phyloP scores from a whole-genome alignment of 2,113 vertebrate species.

The Pelvicachromis taeniatus region DNA sequence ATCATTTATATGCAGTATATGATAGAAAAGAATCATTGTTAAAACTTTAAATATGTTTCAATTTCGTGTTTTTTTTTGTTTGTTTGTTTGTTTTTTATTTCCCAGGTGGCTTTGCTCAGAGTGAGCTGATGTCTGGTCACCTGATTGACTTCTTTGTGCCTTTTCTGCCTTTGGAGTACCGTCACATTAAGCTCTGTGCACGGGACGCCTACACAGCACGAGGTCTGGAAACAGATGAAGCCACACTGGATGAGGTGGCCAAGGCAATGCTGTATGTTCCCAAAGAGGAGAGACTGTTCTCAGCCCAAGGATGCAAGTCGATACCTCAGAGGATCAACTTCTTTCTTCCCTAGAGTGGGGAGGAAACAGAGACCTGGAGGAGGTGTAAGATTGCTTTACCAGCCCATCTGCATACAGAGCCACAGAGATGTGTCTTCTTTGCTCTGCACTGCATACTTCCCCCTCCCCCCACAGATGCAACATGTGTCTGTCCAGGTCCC shows the following conservation, averaged over 20 bases:
- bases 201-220: conserved; percentile 81
- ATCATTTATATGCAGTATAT: accelerated
- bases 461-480: neutral
- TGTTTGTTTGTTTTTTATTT: neutral
- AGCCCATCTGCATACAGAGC: conserved; percentile 36
- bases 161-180: conserved; percentile 89
- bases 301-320: conserved; percentile 93
- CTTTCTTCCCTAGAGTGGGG: conserved; percentile 76
- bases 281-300: conserved; percentile 87
- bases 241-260: conserved; percentile 80
- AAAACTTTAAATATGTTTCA: neutral
- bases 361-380: neutral
- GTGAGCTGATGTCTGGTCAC: conserved; percentile 79
- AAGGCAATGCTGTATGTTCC: conserved; percentile 88
- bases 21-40: neutral
- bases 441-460: neutral
- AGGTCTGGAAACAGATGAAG: conserved; percentile 76
- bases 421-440: conserved; percentile 8
- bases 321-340: conserved; percentile 90
- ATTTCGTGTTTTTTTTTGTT: neutral
- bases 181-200: conserved; percentile 84
- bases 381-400: conserved; percentile 7
- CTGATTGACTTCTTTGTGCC: conserved; percentile 88
- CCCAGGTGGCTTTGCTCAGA: conserved; percentile 77
- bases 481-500: conserved; percentile 33